Conservation (phyloP, 1,140 invertebrate genomes). For the Zaprionus ornatus region DNA sequence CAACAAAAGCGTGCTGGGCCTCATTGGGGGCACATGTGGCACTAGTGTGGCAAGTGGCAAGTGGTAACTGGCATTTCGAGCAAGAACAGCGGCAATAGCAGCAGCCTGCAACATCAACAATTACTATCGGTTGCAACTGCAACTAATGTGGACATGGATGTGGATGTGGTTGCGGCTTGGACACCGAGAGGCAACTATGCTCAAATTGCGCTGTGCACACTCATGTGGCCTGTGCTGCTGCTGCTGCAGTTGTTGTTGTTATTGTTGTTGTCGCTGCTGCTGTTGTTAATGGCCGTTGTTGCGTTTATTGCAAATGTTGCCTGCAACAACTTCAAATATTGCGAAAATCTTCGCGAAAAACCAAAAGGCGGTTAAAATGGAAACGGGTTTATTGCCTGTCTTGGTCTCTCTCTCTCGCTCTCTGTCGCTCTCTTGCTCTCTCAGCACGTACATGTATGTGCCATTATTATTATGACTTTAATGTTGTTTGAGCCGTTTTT, state of each 20-base stretch:
- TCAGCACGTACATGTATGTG: slow-evolving; percentile 4
- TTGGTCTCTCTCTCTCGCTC: slow-evolving; percentile 14
- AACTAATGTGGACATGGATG: slow-evolving; percentile 20
- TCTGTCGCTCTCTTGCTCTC: slow-evolving; percentile 13
- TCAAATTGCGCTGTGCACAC: slow-evolving; percentile 53
- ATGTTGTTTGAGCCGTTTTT: slow-evolving; percentile 29
- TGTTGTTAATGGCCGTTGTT: slow-evolving; percentile 58
- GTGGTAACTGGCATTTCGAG: background rate
- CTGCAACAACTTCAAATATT: slow-evolving; percentile 71
- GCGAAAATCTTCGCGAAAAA: slow-evolving; percentile 73
- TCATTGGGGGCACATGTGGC: slow-evolving; percentile 54
- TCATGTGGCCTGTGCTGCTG: slow-evolving; percentile 28
- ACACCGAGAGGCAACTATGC: slow-evolving; percentile 37
- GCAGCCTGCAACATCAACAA: slow-evolving; percentile 47
- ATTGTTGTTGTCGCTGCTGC: slow-evolving; percentile 36
- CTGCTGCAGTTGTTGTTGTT: background rate
- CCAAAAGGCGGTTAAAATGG: slow-evolving; percentile 59
- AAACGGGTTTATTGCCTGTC: slow-evolving; percentile 62
- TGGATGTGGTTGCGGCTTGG: slow-evolving; percentile 24
- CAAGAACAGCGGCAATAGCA: background rate
- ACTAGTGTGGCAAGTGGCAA: slow-evolving; percentile 13
- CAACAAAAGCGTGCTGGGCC: slow-evolving; percentile 33
- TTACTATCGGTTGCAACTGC: slow-evolving; percentile 40
- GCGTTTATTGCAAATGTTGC: slow-evolving; percentile 71
- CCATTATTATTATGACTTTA: slow-evolving; percentile 51